Base-by-base conservation (phyloP, 2,113 vertebrate species). In the Salvelinus fontinalis region DNA sequence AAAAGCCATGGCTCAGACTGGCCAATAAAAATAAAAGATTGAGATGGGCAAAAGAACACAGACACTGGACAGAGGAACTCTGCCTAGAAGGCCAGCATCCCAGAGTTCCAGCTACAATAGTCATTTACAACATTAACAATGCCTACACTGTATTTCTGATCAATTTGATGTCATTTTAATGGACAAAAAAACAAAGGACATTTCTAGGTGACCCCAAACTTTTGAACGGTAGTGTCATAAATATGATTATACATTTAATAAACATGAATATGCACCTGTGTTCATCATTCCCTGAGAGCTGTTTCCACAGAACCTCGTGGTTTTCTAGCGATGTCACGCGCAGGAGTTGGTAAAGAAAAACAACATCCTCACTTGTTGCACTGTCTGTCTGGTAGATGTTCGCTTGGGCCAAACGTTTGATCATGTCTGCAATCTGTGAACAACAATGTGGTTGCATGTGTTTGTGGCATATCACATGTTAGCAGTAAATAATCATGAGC, bases 301-400 rank as follows among this genome's bases (percentile, higher is more conserved):
- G 88, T 62, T 81, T 94, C 92, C 93, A 95, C 76, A 95, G 54
- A 1, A 74, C 81, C 4, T 93, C 90, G 0, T 96, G 73, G 68
- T 65, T 71, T 20, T 94, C 90, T 48, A 79, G 9, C 0, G 85
- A 87, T 4, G 78, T 60, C 13, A 67, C 29, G 34, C 91, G 87
- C 24, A 94, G 84, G 11, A 96, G 90, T 31, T 96, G 94, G 68
- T 91, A 85, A 0, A 96, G 81, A 67, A 94, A 86, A 29, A 95
- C 75, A 39, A 89, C 80, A 1, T 93, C 92, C 49, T 93, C 83
- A 0, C 91, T 92, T 31, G 87, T 85, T 9, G 92, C 72, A 0
- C 79, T 86, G 0, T 95, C 92, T 69, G 95, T 81, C 12, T 85
- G 75, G 20, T 94, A 82, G 5, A 84, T 88, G 70, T 95, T 93